A percentile compares a stretch with the other conserved stretches of the same genome.
phyloP scores from a whole-genome alignment of 2,797 vertebrate genomes.

The Diplodus sargus region DNA sequence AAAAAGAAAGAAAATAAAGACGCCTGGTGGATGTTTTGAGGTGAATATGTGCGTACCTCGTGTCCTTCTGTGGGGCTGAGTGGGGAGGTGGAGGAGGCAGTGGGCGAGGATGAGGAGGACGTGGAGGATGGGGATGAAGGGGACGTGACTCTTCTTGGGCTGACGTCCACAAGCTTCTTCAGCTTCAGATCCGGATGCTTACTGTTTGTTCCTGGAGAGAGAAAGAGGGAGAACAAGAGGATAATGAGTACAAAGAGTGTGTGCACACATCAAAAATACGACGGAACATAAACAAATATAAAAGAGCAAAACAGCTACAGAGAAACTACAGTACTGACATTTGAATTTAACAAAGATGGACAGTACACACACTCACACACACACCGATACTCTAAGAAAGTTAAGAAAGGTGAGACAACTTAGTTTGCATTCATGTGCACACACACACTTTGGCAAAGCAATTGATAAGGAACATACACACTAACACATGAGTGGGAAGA shows the following conservation, averaged over 20 bases:
- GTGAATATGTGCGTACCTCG: constrained; percentile 71
- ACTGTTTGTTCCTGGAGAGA: constrained; percentile 88
- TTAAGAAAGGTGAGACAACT: constrained; percentile 10
- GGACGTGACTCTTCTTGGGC: constrained; percentile 89
- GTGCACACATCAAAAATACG: background rate
- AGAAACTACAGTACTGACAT: background rate
- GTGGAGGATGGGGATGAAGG: constrained; percentile 85
- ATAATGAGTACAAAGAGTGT: constrained; percentile 9
- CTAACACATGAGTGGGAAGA: constrained; percentile 20
- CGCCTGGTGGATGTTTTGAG: background rate
- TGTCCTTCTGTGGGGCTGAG: constrained; percentile 87
- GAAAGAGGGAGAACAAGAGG: background rate
- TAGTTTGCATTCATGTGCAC: constrained; percentile 35
- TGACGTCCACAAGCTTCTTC: constrained; percentile 90
- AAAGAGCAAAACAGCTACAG: background rate
- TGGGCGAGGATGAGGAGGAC: constrained; percentile 81
- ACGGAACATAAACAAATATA: background rate
- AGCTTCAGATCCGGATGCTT: constrained; percentile 93
- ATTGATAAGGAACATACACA: constrained; percentile 41
- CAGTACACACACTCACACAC: background rate
- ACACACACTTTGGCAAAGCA: constrained; percentile 8
- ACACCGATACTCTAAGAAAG: background rate
- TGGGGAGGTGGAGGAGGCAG: constrained; percentile 79
- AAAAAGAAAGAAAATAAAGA: constrained; percentile 5
- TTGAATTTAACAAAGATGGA: background rate